phyloP scores from a whole-genome alignment of 2,888 invertebrate genomes.

The Myathropa florea region DNA sequence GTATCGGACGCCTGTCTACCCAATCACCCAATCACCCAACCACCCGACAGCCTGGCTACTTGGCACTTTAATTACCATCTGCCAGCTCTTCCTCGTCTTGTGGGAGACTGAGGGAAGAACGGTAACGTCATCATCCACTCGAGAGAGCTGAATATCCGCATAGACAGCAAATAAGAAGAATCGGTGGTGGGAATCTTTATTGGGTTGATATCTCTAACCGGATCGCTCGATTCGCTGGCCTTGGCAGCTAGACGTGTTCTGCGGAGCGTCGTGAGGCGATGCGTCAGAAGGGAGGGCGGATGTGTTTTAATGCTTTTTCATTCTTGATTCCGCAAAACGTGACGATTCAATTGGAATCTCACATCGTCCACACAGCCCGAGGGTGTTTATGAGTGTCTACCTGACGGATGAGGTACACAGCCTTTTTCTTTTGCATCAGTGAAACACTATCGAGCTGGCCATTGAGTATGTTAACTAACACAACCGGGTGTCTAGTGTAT shows the following conservation, averaged over 20 bases:
- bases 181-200: background rate
- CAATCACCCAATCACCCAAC: background rate
- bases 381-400: slow-evolving; percentile 9
- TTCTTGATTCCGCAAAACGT: slow-evolving; percentile 53
- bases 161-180: slow-evolving; percentile 58
- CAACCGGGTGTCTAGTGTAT: slow-evolving; percentile 25
- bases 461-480: slow-evolving; percentile 20
- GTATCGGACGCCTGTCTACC: background rate
- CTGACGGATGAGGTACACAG: slow-evolving; percentile 26
- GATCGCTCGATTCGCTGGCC: slow-evolving; percentile 41
- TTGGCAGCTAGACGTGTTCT: slow-evolving; percentile 47
- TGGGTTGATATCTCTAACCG: slow-evolving; percentile 38
- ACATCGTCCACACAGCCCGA: slow-evolving; percentile 25
- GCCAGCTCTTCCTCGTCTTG: background rate
- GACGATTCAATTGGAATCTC: slow-evolving; percentile 56
- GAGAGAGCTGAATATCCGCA: slow-evolving; percentile 37
- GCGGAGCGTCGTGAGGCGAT: no score
- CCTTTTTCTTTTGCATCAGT: background rate
- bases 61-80: slow-evolving; percentile 32
- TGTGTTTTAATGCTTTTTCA: slow-evolving; percentile 32
- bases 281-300: background rate
- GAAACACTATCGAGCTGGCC: slow-evolving; percentile 16
- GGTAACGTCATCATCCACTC: slow-evolving; percentile 7
- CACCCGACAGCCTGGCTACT: background rate
- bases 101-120: background rate